Evolutionary conservation across 2,113 vertebrate genomes (phyloP), one percentile per base, ranked within the genome.

Genomic region (Stegastes partitus): DNA sequence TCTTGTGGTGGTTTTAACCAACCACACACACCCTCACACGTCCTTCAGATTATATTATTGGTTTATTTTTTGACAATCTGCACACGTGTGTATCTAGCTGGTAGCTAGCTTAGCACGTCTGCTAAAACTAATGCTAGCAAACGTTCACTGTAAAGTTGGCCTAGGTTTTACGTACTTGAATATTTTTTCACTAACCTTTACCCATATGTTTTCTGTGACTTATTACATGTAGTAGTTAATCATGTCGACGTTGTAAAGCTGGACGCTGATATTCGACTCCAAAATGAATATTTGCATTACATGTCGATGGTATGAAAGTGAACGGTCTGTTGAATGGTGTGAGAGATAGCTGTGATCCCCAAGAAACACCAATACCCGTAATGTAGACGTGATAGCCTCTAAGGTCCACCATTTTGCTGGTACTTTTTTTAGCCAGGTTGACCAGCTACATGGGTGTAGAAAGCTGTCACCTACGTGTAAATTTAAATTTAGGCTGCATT

Each of bases 41-140:
- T 4, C 10, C 12, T 2, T 3, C 5, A 0, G 25, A 0, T 1
- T n/a, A n/a, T 18, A 14, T 53, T 49, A 58, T 39, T 25, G 4
- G 15, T 72, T 22, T 28, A 6, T 45, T 73, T 57, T 22, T 42
- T 51, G 22, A 54, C 45, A 59, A 51, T 83, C 23, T 84, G 76
- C 81, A 91, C 92, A 93, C 92, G 92, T 92, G 92, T 93, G 82
- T 78, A 12, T 81, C 59, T 74, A 79, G 86, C 85, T 66, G 21
- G 58, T 63, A 77, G 84, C 80, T 91, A 91, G 87, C 86, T 42
- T 86, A 83, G 87, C 79, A 26, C 65, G 65, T 56, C 54, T 71
- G 75, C 71, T 88, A 85, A 59, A 86, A 84, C 72, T 77, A 71
- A 65, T 57, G 82, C 83, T 87, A 78, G 45, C 78, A 39, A 58